These are phyloP conservation scores for Epizoanthus illoricatus DNA, from an alignment of 92 coral and sea anemone species.

Conservation along the genomic window DNA sequence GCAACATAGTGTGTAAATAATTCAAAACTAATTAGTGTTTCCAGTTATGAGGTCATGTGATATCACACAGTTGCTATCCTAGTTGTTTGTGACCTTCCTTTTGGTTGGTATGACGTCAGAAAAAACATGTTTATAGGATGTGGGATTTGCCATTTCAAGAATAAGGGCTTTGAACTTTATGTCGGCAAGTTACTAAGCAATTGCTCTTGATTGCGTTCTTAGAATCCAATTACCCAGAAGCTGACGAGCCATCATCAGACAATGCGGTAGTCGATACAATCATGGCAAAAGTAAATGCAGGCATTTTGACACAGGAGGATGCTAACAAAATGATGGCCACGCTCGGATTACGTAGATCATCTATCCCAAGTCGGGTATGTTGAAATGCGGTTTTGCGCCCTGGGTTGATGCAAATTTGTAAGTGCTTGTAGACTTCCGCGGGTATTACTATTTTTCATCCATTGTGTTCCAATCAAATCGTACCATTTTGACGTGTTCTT, in stretches of 20 bases:
- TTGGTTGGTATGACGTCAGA: no score
- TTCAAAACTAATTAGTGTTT: no score
- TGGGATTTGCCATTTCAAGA: no score
- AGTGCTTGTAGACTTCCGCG: no score
- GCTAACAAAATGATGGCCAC: background rate
- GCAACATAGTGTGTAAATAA: no score
- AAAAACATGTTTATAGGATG: no score
- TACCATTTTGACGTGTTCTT: no score
- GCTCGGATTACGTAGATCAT: background rate
- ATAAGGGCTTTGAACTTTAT: background rate
- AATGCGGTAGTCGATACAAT: background rate
- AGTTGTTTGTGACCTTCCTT: no score
- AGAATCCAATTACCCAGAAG: background rate
- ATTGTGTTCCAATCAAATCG: no score
- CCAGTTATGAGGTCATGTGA: no score
- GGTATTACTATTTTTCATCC: no score
- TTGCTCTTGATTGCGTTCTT: background rate
- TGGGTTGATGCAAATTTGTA: background rate
- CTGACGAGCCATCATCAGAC: constrained; percentile 6
- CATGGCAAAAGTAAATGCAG: constrained; percentile 13
- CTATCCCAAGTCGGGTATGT: constrained; percentile 16
- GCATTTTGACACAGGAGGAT: background rate
- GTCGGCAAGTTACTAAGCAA: background rate
- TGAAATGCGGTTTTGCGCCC: background rate
- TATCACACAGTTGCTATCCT: no score